Evolutionary conservation across 1,140 invertebrate species (phyloP).

Genomic region (Dolichoris vasculosae): DNA sequence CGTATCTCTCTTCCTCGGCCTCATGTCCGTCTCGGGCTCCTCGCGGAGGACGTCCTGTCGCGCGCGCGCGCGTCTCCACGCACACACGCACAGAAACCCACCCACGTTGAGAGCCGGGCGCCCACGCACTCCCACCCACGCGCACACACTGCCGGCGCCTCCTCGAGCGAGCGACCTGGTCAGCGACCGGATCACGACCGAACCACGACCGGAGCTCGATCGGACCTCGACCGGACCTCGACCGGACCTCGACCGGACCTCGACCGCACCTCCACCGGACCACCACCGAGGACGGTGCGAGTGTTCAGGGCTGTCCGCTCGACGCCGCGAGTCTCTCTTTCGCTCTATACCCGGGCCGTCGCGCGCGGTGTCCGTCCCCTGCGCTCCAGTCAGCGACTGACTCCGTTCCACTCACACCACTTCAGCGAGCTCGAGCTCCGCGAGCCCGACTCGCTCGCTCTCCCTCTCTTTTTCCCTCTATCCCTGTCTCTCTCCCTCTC

Average conservation of each 20-base stretch:
- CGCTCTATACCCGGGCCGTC: constrained; percentile 27
- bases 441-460: constrained; percentile 51
- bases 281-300: constrained; percentile 58
- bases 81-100: background rate
- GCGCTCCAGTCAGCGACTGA: constrained; percentile 75
- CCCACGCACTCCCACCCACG: background rate
- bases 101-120: background rate
- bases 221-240: too few relatives aligned
- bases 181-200: constrained; percentile 9
- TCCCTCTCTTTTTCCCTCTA: constrained; percentile 49
- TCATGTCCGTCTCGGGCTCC: constrained; percentile 27
- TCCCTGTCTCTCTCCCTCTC: constrained; percentile 53
- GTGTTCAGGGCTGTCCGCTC: constrained; percentile 57
- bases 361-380: constrained; percentile 69
- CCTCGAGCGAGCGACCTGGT: too few relatives aligned
- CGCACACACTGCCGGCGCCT: background rate
- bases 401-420: constrained; percentile 73
- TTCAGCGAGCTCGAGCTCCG: constrained; percentile 61
- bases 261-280: constrained; percentile 36
- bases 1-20: constrained; percentile 35
- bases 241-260: too few relatives aligned
- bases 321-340: constrained; percentile 44
- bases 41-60: background rate
- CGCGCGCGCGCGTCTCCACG: too few relatives aligned
- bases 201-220: constrained; percentile 39